Percentiles rank a stretch among this genome's conserved stretches.
These are phyloP conservation scores for Epinephelus fuscoguttatus DNA, from an alignment of 2,113 vertebrate genomes.

Conservation along the genomic window DNA sequence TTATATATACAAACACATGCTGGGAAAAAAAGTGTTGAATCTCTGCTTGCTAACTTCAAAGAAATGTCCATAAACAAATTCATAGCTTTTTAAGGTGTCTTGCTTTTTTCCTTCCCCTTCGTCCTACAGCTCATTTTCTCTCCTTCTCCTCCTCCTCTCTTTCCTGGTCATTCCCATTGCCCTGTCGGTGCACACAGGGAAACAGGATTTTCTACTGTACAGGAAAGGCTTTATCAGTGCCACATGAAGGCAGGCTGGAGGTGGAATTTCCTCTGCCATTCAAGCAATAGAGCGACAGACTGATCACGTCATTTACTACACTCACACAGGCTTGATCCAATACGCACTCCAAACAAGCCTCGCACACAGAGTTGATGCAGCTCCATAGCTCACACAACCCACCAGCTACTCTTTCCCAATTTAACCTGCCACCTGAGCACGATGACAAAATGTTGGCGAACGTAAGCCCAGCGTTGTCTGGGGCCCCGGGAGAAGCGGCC, in stretches of 20 bases:
- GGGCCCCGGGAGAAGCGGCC: slow-evolving; percentile 64
- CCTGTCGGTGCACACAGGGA: slow-evolving; percentile 89
- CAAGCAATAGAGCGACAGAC: slow-evolving; percentile 84
- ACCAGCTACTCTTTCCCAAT: slow-evolving; percentile 59
- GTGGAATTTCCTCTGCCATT: slow-evolving; percentile 97
- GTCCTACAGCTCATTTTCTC: slow-evolving; percentile 28
- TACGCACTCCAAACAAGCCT: slow-evolving; percentile 10
- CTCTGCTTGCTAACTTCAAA: slow-evolving; percentile 62
- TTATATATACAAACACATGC: slow-evolving; percentile 65
- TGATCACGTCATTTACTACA: slow-evolving; percentile 82
- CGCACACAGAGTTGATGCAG: slow-evolving; percentile 37
- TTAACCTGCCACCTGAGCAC: slow-evolving; percentile 88
- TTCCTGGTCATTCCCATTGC: slow-evolving; percentile 91
- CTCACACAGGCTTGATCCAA: slow-evolving; percentile 42
- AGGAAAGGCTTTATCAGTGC: slow-evolving; percentile 99
- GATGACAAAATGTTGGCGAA: slow-evolving; percentile 80
- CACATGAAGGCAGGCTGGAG: slow-evolving; percentile 95
- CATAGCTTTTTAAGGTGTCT: slow-evolving; percentile 51
- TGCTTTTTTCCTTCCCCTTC: slow-evolving; percentile 77
- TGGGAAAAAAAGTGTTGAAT: slow-evolving; percentile 59
- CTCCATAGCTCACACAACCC: slow-evolving; percentile 11
- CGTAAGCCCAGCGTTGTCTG: slow-evolving; percentile 64
- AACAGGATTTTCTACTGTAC: slow-evolving; percentile 97
- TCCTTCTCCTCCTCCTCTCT: slow-evolving; percentile 86
- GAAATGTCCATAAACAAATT: slow-evolving; percentile 66